Conservation (phyloP, 2,113 vertebrate species). For the Polypterus bichir region DNA sequence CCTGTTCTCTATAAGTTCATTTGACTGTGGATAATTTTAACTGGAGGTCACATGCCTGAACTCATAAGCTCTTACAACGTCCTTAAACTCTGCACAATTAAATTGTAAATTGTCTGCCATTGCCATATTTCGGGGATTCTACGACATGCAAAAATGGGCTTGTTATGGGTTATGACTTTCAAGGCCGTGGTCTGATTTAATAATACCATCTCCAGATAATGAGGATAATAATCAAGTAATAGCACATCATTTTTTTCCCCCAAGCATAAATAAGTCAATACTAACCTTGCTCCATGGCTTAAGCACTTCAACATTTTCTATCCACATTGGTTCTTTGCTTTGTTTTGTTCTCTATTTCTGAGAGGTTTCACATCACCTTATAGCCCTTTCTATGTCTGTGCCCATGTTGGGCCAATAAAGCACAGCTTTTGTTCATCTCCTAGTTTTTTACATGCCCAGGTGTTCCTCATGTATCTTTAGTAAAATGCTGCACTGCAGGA, state of each 20-base stretch:
- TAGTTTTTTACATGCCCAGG: slow-evolving; percentile 4
- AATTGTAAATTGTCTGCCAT: slow-evolving; percentile 2
- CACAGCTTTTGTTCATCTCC: slow-evolving; percentile 2
- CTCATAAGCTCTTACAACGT: background rate
- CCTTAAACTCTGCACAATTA: background rate
- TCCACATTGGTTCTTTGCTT: background rate
- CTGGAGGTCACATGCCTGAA: slow-evolving; percentile 6
- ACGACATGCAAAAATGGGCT: background rate
- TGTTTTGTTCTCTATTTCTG: background rate
- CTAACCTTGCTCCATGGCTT: background rate
- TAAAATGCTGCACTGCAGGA: background rate
- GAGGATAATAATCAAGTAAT: background rate
- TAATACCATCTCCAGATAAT: background rate
- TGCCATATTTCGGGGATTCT: background rate
- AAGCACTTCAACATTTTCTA: background rate
- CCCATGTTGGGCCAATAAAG: slow-evolving; percentile 7
- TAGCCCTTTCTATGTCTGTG: background rate
- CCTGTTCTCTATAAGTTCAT: background rate
- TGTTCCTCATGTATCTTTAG: slow-evolving; percentile 5
- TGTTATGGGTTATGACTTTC: slow-evolving; percentile 1
- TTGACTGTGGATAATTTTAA: slow-evolving; percentile 5
- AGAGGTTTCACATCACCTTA: background rate
- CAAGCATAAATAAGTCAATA: background rate
- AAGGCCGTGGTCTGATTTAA: background rate
- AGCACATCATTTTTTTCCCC: background rate